Conservation (phyloP, 92 coral and sea anemone genomes). For the Phenganax marumi region DNA sequence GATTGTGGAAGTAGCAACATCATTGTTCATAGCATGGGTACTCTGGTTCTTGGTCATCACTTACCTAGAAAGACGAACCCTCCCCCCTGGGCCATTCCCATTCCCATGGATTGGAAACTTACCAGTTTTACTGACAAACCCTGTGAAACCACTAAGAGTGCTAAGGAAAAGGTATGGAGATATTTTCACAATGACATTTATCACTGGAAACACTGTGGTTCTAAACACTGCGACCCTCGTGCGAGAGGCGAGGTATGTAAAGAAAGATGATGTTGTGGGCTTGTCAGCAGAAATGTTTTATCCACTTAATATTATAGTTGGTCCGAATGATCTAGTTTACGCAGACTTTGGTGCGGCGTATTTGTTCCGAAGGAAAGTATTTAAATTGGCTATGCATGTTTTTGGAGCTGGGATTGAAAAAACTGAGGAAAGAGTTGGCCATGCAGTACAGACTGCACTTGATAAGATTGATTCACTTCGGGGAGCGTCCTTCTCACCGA, state of each 20-base stretch:
- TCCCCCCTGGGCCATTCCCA: constrained; percentile 30
- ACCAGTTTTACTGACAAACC: constrained; percentile 31
- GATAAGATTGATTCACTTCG: constrained; percentile 18
- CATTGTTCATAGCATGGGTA: constrained; percentile 9
- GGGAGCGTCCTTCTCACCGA: constrained; percentile 15
- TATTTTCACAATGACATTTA: constrained; percentile 16
- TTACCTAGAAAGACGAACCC: constrained; percentile 21
- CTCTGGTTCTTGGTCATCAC: constrained; percentile 13
- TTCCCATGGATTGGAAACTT: constrained; percentile 32
- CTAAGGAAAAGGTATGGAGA: constrained; percentile 25
- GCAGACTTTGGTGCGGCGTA: constrained; percentile 27
- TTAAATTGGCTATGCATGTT: constrained; percentile 15
- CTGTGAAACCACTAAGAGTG: constrained; percentile 10
- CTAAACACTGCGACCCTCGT: constrained; percentile 18
- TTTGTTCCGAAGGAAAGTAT: constrained; percentile 29
- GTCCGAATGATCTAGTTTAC: constrained; percentile 8
- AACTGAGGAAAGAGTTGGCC: constrained; percentile 1
- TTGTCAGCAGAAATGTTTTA: not conserved
- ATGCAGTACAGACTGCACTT: constrained; percentile 22
- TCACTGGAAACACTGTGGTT: constrained; percentile 22
- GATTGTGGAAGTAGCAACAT: constrained; percentile 20
- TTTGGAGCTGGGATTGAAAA: constrained; percentile 20
- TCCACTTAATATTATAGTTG: constrained; percentile 11
- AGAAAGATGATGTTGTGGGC: constrained; percentile 22
- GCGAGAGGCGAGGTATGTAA: constrained; percentile 12